Conservation (phyloP, 2,888 invertebrate species). For the Acrobasis repandana region DNA sequence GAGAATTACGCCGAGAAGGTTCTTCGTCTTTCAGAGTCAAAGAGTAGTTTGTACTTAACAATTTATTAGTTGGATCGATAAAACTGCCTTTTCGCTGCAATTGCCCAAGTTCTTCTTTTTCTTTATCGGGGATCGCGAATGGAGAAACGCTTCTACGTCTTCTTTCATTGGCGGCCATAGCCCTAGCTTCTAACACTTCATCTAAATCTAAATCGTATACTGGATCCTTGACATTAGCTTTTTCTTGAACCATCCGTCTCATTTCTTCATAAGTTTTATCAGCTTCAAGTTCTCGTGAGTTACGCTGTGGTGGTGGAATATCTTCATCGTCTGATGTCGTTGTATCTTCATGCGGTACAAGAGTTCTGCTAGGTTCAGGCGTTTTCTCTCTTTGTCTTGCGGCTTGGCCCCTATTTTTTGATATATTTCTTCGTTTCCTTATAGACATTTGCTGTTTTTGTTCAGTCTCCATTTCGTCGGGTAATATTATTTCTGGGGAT, state of each 20-base stretch:
- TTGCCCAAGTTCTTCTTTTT: constrained; percentile 60
- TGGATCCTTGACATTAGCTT: constrained; percentile 68
- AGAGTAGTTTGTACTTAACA: constrained; percentile 69
- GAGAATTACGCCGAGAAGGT: constrained; percentile 55
- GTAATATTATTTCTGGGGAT: constrained; percentile 49
- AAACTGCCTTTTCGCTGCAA: constrained; percentile 76
- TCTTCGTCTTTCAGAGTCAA: constrained; percentile 72
- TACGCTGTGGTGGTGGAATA: constrained; percentile 50
- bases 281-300: constrained; percentile 74
- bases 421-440: constrained; percentile 84
- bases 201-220: constrained; percentile 74
- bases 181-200: constrained; percentile 73
- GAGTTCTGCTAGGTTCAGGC: constrained; percentile 74
- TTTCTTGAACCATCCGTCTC: constrained; percentile 70
- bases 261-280: constrained; percentile 77
- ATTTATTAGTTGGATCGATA: constrained; percentile 74
- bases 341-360: constrained; percentile 83
- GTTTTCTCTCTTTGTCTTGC: constrained; percentile 77
- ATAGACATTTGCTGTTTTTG: constrained; percentile 79
- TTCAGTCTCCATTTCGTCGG: constrained; percentile 60
- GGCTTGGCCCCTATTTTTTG: constrained; percentile 79
- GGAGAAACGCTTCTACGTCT: constrained; percentile 79
- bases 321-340: constrained; percentile 84
- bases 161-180: constrained; percentile 68
- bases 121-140: constrained; percentile 73